Conservation (phyloP, 1,140 invertebrate species). For the Pentalonia nigronervosa region DNA sequence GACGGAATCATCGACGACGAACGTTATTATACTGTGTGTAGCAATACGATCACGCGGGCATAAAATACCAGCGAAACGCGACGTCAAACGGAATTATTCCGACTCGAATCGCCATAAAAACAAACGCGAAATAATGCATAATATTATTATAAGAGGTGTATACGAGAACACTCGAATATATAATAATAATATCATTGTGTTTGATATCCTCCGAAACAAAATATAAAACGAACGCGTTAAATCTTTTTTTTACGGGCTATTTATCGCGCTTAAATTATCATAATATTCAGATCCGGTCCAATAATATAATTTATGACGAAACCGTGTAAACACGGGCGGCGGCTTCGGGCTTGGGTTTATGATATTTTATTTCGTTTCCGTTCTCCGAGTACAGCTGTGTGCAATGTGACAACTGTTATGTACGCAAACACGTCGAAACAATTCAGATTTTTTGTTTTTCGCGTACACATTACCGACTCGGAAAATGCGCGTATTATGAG, state of each 20-base stretch:
- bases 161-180: neutral
- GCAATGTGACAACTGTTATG: neutral
- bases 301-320: slow-evolving; percentile 8
- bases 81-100: neutral
- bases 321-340: neutral
- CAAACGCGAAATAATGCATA: neutral
- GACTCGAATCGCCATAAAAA: neutral
- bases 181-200: neutral
- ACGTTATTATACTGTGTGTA: neutral
- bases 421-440: neutral
- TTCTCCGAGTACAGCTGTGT: neutral
- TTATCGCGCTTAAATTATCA: neutral
- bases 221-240: neutral
- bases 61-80: neutral
- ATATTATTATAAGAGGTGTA: neutral
- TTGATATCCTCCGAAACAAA: neutral
- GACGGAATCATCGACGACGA: neutral
- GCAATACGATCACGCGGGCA: neutral
- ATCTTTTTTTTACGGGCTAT: neutral
- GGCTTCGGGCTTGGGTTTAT: neutral
- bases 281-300: neutral
- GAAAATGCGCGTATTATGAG: neutral
- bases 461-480: neutral
- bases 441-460: neutral
- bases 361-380: neutral